A percentile compares a stretch with the other conserved stretches of the same genome.
Evolutionary conservation across 2,888 invertebrate genomes (phyloP).

Genomic region (Alloscopus bannaensis): DNA sequence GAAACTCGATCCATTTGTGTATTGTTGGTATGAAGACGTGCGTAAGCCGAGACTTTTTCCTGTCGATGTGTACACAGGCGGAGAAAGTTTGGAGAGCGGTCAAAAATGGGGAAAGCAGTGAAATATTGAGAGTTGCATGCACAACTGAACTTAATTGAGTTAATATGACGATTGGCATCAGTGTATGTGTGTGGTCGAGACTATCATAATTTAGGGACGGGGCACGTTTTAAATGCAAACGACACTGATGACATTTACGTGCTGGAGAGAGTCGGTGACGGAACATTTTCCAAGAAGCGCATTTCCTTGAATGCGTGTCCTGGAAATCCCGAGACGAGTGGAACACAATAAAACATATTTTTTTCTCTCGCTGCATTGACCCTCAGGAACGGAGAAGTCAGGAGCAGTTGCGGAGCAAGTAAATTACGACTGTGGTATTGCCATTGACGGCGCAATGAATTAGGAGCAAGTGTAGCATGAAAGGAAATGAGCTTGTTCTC

Average conservation of each 20-base stretch:
- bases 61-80: too few relatives aligned
- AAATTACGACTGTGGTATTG: conserved; percentile 18
- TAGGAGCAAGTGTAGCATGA: conserved; percentile 27
- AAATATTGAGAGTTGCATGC: too few relatives aligned
- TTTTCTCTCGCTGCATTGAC: conserved; percentile 48
- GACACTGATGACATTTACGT: neutral
- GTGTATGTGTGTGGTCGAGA: too few relatives aligned
- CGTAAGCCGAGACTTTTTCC: too few relatives aligned
- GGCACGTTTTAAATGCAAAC: neutral
- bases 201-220: too few relatives aligned
- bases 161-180: neutral
- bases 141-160: neutral
- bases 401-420: conserved; percentile 14
- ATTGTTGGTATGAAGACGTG: neutral
- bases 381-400: conserved; percentile 46
- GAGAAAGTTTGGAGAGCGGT: too few relatives aligned
- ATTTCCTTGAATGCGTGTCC: too few relatives aligned
- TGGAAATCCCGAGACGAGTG: too few relatives aligned
- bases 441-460: neutral
- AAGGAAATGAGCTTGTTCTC: conserved; percentile 29
- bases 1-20: too few relatives aligned
- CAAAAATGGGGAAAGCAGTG: too few relatives aligned
- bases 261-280: neutral
- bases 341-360: too few relatives aligned
- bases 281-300: too few relatives aligned